A percentile compares a stretch with the other conserved stretches of the same genome.
Conservation (phyloP, 37 sponge, comb jelly and placozoan genomes). For the Chondrosia reniformis region DNA sequence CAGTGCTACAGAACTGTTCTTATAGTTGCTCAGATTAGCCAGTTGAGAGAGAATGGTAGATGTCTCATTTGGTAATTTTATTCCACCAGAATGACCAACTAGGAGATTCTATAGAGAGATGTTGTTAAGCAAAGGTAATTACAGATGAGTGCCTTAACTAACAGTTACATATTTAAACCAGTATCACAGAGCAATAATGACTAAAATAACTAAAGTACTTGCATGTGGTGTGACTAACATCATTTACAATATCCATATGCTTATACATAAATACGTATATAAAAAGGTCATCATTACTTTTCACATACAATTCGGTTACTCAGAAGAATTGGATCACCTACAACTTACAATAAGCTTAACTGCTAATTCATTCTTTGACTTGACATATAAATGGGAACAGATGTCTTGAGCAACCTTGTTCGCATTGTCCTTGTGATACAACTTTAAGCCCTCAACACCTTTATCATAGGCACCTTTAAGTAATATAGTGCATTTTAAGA, state of each 20-base stretch:
- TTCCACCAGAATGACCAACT: not conserved
- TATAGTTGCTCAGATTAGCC: constrained; percentile 78
- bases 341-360: constrained; percentile 72
- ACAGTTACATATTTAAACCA: no score
- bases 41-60: constrained; percentile 61
- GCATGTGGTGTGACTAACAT: no score
- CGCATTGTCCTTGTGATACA: constrained; percentile 57
- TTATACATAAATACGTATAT: no score
- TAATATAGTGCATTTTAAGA: not conserved
- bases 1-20: constrained; percentile 90
- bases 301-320: no score
- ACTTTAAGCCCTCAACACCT: constrained; percentile 46
- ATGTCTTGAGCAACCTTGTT: constrained; percentile 64
- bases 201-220: no score
- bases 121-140: no score
- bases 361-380: constrained; percentile 69
- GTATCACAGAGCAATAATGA: no score
- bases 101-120: not conserved
- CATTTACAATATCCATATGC: no score
- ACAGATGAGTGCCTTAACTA: no score
- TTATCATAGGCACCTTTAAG: constrained; percentile 70
- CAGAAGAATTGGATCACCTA: no score
- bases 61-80: constrained; percentile 58
- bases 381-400: constrained; percentile 87
- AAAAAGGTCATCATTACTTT: no score